These are phyloP conservation scores for Lepidurus apus DNA, from an alignment of 1,140 invertebrate species.

Conservation along the genomic window DNA sequence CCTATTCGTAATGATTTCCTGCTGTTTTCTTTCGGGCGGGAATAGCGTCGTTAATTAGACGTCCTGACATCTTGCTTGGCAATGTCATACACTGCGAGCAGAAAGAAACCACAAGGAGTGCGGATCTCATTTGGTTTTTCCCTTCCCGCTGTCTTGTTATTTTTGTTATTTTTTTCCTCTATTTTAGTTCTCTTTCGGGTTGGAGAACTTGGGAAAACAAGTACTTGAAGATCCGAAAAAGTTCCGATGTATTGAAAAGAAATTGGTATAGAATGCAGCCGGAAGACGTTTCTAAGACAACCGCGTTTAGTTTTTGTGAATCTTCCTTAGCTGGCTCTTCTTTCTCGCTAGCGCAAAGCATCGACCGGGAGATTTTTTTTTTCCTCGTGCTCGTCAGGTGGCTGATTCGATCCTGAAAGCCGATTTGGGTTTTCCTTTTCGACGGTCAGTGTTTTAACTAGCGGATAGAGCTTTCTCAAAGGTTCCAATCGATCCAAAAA, in stretches of 20 bases:
- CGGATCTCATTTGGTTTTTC: neutral
- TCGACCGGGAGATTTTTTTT: neutral
- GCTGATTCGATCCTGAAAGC: neutral
- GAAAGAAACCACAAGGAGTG: neutral
- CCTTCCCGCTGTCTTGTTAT: neutral
- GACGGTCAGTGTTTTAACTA: neutral
- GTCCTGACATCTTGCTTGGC: constrained; percentile 1
- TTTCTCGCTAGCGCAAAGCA: neutral
- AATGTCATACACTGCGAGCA: neutral
- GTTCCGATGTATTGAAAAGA: neutral
- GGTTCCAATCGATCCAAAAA: neutral
- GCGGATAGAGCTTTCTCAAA: neutral
- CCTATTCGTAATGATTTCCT: neutral
- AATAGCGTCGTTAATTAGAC: constrained; percentile 8
- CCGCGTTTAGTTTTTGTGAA: neutral
- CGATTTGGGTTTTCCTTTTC: neutral
- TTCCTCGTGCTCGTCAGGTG: neutral
- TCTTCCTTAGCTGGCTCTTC: neutral
- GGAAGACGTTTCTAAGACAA: neutral
- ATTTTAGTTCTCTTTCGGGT: neutral
- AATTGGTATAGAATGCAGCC: neutral
- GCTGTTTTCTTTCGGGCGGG: neutral
- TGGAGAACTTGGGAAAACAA: neutral
- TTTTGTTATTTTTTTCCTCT: neutral
- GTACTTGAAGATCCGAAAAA: too few species aligned